Conservation (phyloP, 2,888 invertebrate genomes). For the Apotomis capreana region DNA sequence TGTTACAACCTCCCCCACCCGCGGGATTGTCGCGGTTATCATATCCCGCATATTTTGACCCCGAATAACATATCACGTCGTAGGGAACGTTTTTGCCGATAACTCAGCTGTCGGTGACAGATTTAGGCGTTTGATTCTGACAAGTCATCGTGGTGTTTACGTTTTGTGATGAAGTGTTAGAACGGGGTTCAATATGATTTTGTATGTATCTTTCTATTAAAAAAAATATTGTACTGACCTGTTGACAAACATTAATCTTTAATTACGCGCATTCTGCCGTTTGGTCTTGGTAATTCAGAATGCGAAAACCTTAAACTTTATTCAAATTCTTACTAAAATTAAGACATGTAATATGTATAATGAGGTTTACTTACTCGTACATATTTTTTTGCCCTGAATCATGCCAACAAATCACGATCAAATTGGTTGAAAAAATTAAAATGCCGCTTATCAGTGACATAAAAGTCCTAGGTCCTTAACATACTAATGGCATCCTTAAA, state of each 20-base stretch:
- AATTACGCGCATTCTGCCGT: too few species aligned
- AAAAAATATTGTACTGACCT: too few species aligned
- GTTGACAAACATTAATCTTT: too few species aligned
- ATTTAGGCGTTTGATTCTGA: constrained; percentile 38
- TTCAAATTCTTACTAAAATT: too few species aligned
- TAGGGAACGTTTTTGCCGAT: constrained; percentile 33
- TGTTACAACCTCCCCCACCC: constrained; percentile 19
- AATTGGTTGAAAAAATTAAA: neutral
- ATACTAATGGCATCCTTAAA: constrained; percentile 28
- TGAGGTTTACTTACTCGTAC: too few species aligned
- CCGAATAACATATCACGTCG: constrained; percentile 36
- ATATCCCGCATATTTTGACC: constrained; percentile 40
- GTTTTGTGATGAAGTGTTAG: constrained; percentile 22
- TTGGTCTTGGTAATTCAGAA: too few species aligned
- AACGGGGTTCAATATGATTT: neutral
- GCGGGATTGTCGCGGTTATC: constrained; percentile 37
- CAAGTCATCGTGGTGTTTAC: constrained; percentile 36
- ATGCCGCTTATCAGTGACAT: constrained; percentile 14
- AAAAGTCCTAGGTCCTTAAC: constrained; percentile 7
- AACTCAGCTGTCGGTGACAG: constrained; percentile 37
- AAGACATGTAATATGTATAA: too few species aligned
- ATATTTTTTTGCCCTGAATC: too few species aligned
- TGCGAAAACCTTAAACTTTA: too few species aligned
- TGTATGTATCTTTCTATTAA: too few species aligned
- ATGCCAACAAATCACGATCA: neutral